Evolutionary conservation across 2,113 vertebrate genomes (phyloP).

Genomic region (Cheilinus undulatus): DNA sequence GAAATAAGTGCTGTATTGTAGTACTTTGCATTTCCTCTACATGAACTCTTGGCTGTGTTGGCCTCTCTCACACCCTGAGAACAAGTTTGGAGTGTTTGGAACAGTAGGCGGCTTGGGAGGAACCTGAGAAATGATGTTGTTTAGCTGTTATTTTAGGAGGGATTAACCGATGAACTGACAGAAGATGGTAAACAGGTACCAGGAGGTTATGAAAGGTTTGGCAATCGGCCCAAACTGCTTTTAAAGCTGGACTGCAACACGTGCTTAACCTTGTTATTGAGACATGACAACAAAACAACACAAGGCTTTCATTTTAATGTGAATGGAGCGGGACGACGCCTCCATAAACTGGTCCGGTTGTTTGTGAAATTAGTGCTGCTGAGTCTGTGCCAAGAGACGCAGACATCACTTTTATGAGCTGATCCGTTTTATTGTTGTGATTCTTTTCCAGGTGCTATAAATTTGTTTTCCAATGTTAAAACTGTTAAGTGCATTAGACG

Average conservation of each 20-base stretch:
- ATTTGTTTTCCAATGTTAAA: not conserved
- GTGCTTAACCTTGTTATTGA: constrained; percentile 1
- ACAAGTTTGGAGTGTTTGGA: no score
- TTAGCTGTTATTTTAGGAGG: not conserved
- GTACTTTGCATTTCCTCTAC: constrained; percentile 14
- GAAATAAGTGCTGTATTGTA: constrained; percentile 20
- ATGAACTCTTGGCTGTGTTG: constrained; percentile 7
- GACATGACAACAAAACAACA: constrained; percentile 1
- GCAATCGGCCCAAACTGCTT: not conserved
- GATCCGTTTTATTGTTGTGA: constrained; percentile 19
- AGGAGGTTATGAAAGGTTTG: not conserved
- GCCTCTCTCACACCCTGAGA: constrained; percentile 5
- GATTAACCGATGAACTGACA: not conserved
- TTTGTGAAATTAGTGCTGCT: constrained; percentile 4
- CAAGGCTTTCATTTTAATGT: constrained; percentile 9
- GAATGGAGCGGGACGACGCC: constrained; percentile 9
- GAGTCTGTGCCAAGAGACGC: not conserved
- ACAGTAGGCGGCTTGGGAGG: not conserved
- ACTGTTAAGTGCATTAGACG: not conserved
- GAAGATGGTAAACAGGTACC: not conserved
- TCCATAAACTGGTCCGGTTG: not conserved
- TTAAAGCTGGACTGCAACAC: constrained; percentile 2
- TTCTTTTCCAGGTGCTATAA: constrained; percentile 1
- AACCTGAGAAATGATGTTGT: not conserved
- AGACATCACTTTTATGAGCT: constrained; percentile 4